phyloP scores from a whole-genome alignment of 2,113 vertebrate genomes.

The Synchiropus splendidus region DNA sequence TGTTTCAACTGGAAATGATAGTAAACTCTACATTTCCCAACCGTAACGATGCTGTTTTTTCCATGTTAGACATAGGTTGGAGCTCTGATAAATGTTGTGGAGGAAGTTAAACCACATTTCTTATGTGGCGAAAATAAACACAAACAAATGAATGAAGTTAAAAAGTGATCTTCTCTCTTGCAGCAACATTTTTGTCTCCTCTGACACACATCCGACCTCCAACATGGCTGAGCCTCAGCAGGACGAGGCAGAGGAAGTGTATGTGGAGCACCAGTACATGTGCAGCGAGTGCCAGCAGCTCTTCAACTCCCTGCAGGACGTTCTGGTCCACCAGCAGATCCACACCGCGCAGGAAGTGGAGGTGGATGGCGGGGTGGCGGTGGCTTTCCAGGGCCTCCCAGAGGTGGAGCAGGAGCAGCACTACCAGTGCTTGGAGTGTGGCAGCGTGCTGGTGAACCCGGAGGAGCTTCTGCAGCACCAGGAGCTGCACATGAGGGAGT shows the following conservation, averaged over 20 bases:
- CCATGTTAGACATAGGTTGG: too few relatives aligned
- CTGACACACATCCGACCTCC: neutral
- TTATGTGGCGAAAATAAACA: too few relatives aligned
- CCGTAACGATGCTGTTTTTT: too few relatives aligned
- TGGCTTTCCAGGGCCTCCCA: conserved; percentile 31
- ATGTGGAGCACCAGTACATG: conserved; percentile 85
- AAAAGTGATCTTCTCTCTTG: neutral
- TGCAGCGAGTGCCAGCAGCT: conserved; percentile 83
- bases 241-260: conserved; percentile 48
- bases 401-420: conserved; percentile 65
- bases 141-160: too few relatives aligned
- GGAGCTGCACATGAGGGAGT: conserved; percentile 78
- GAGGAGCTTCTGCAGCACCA: conserved; percentile 80
- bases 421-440: conserved; percentile 84
- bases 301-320: conserved; percentile 79
- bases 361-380: conserved; percentile 20
- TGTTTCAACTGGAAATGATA: too few relatives aligned
- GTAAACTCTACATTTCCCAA: too few relatives aligned
- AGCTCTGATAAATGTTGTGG: too few relatives aligned
- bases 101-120: too few relatives aligned
- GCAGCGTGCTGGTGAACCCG: conserved; percentile 68
- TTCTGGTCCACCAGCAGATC: conserved; percentile 82
- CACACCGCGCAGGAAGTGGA: conserved; percentile 59
- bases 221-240: conserved; percentile 53
- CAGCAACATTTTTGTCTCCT: neutral